Evolutionary conservation across 2,797 vertebrate species (phyloP).

Genomic region (Chelon auratus): DNA sequence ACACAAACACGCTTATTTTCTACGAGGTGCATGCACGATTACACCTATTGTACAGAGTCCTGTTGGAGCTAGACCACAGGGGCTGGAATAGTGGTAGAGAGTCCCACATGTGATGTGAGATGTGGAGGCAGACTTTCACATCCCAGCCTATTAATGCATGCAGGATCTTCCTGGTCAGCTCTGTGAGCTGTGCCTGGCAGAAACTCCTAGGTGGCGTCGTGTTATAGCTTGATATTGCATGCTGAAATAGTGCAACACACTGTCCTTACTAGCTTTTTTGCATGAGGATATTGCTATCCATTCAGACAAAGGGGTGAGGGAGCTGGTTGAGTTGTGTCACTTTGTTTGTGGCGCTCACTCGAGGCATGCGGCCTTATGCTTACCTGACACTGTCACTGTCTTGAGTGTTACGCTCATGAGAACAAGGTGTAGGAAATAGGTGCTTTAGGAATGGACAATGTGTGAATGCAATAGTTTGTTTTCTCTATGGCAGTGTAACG

Average conservation of each 20-base stretch:
- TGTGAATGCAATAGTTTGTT: conserved; percentile 37
- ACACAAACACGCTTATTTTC: conserved; percentile 56
- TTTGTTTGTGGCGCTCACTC: conserved; percentile 43
- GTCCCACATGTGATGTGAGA: conserved; percentile 52
- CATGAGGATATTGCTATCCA: conserved; percentile 84
- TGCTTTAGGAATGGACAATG: conserved; percentile 31
- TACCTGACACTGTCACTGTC: conserved; percentile 61
- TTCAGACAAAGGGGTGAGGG: conserved; percentile 60
- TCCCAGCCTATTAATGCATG: conserved; percentile 83
- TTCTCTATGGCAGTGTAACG: conserved; percentile 56
- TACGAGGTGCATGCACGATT: conserved; percentile 77
- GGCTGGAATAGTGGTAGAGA: conserved; percentile 57
- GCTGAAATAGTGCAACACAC: conserved; percentile 84
- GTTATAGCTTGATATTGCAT: conserved; percentile 89
- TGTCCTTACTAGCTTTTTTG: conserved; percentile 85
- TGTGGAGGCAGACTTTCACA: conserved; percentile 64
- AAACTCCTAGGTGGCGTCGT: conserved; percentile 81
- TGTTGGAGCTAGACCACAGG: conserved; percentile 66
- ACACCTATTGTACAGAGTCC: conserved; percentile 76
- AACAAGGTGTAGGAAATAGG: conserved; percentile 19
- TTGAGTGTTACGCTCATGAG: conserved; percentile 22
- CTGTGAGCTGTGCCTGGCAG: conserved; percentile 75
- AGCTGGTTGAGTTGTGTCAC: conserved; percentile 53
- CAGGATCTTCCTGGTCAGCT: conserved; percentile 74
- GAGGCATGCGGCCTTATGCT: conserved; percentile 64